A percentile compares a stretch with the other conserved stretches of the same genome.
These are phyloP conservation scores for Acanthurus leucopareius DNA, from an alignment of 2,797 vertebrate genomes.

Conservation along the genomic window DNA sequence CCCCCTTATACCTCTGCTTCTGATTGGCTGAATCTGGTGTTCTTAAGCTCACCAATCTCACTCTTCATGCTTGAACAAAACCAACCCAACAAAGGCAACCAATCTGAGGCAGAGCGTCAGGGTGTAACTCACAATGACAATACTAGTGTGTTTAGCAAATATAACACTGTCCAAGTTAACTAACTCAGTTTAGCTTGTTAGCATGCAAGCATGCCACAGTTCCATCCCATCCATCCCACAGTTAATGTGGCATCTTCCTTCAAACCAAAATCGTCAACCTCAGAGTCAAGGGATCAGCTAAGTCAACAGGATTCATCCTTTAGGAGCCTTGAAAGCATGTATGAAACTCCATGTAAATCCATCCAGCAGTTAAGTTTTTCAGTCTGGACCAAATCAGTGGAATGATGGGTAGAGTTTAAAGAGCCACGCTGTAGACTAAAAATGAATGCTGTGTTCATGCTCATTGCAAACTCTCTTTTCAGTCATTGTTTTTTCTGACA, in stretches of 20 bases:
- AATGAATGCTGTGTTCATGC: neutral
- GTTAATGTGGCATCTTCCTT: no score
- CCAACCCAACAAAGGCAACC: no score
- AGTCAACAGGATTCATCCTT: neutral
- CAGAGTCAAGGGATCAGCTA: neutral
- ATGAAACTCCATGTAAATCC: neutral
- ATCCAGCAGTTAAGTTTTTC: neutral
- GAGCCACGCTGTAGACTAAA: no score
- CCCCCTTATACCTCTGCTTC: no score
- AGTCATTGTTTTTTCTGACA: no score
- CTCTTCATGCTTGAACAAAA: no score
- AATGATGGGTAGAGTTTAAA: neutral
- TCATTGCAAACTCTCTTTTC: no score
- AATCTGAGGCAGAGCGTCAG: no score
- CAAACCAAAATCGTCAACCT: neutral
- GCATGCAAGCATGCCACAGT: neutral
- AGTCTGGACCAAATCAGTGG: neutral
- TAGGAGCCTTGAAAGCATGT: no score
- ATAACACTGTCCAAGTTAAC: neutral
- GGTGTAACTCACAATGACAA: neutral
- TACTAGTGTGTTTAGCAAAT: neutral
- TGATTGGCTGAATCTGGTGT: no score
- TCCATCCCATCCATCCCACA: no score
- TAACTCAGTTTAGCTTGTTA: neutral
- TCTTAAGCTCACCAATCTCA: no score